A percentile compares a stretch with the other conserved stretches of the same genome.
phyloP scores from a whole-genome alignment of 1,140 invertebrate genomes.

The Harlomillsia oculata region DNA sequence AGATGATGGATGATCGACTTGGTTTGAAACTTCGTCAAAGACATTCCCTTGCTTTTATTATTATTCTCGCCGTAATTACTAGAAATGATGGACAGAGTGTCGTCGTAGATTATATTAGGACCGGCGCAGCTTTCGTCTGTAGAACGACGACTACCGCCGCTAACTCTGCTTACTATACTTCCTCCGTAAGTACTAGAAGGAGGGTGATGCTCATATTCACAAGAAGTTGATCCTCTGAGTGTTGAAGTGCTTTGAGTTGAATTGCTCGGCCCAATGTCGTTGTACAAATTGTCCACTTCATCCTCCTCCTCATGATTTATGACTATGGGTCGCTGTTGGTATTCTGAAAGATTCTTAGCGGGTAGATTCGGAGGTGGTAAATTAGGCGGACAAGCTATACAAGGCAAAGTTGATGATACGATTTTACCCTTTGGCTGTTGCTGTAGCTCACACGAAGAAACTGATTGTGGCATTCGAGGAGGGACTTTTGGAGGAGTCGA shows the following conservation, averaged over 20 bases:
- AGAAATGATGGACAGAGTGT: slow-evolving; percentile 23
- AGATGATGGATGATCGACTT: slow-evolving; percentile 3
- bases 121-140: too few relatives aligned
- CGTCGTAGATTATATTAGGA: slow-evolving; percentile 26
- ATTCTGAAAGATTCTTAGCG: slow-evolving; percentile 14
- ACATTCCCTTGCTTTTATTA: neutral
- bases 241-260: too few relatives aligned
- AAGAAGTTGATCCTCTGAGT: too few relatives aligned
- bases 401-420: slow-evolving; percentile 20
- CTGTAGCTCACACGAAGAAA: slow-evolving; percentile 7
- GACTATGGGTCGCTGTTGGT: slow-evolving; percentile 9
- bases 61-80: slow-evolving; percentile 14
- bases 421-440: slow-evolving; percentile 21
- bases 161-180: too few relatives aligned
- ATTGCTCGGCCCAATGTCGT: slow-evolving; percentile 17
- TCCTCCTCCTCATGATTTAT: slow-evolving; percentile 8
- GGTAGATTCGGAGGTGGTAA: slow-evolving; percentile 20
- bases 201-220: too few relatives aligned
- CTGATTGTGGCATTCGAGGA: neutral
- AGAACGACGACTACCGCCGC: too few relatives aligned
- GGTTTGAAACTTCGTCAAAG: neutral
- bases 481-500: slow-evolving; percentile 10
- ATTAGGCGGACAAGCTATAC: slow-evolving; percentile 24
- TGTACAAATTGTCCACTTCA: slow-evolving; percentile 28
- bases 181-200: too few relatives aligned